These are phyloP conservation scores for Thyatira batis DNA, from an alignment of 2,888 invertebrate species.

Conservation along the genomic window DNA sequence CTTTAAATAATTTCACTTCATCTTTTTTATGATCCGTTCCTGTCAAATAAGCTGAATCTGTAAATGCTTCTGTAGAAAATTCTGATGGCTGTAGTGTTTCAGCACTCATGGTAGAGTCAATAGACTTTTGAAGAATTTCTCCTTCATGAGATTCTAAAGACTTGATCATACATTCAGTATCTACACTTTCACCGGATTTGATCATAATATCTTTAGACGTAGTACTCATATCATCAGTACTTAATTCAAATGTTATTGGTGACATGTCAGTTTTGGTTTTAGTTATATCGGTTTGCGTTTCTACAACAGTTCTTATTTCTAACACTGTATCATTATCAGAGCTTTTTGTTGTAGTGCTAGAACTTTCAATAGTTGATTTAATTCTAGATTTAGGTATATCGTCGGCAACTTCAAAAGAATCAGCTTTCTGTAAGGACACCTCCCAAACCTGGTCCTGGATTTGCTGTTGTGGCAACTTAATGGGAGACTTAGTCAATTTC, in stretches of 20 bases:
- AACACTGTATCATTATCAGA: slow-evolving; percentile 51
- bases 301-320: slow-evolving; percentile 51
- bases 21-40: slow-evolving; percentile 73
- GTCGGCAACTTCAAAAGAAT: slow-evolving; percentile 63
- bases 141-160: slow-evolving; percentile 79
- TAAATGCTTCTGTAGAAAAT: slow-evolving; percentile 70
- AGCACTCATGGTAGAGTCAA: slow-evolving; percentile 78
- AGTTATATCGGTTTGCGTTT: slow-evolving; percentile 48
- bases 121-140: slow-evolving; percentile 77
- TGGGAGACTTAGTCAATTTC: slow-evolving; percentile 62
- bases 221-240: slow-evolving; percentile 65
- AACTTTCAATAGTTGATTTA: slow-evolving; percentile 37
- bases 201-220: slow-evolving; percentile 76
- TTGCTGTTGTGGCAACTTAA: slow-evolving; percentile 71
- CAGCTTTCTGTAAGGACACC: slow-evolving; percentile 67
- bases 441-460: slow-evolving; percentile 76
- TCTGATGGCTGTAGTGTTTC: slow-evolving; percentile 79
- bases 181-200: slow-evolving; percentile 77
- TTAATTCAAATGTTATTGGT: slow-evolving; percentile 64
- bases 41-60: slow-evolving; percentile 74
- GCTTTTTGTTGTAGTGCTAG: slow-evolving; percentile 46
- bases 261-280: slow-evolving; percentile 70
- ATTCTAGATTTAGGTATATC: slow-evolving; percentile 50
- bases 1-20: slow-evolving; percentile 72
- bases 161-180: slow-evolving; percentile 78